These are phyloP conservation scores for Neotoxoptera formosana DNA, from an alignment of 1,140 invertebrate genomes.

Conservation along the genomic window DNA sequence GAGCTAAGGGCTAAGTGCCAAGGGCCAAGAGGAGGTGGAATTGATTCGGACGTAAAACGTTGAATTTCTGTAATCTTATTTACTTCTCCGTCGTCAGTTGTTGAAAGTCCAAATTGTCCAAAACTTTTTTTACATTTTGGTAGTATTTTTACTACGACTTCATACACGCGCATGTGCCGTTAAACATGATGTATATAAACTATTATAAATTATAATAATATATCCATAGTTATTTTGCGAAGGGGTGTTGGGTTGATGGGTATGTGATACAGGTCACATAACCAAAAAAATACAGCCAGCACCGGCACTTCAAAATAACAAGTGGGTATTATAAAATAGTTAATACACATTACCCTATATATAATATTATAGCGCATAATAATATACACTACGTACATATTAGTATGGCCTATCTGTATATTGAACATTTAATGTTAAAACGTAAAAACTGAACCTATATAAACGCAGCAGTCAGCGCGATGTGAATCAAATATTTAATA, in stretches of 20 bases:
- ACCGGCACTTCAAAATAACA: too few species aligned
- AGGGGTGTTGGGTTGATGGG: background rate
- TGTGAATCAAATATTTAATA: background rate
- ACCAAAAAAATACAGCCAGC: background rate
- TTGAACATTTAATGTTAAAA: background rate
- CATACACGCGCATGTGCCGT: background rate
- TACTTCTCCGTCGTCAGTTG: too few species aligned
- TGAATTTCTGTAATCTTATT: too few species aligned
- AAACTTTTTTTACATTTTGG: too few species aligned
- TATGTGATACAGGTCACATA: background rate
- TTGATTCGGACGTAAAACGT: too few species aligned
- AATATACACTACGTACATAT: background rate
- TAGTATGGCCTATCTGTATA: background rate
- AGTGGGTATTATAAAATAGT: too few species aligned
- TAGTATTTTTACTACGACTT: background rate
- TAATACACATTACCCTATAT: too few species aligned
- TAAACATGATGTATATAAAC: background rate
- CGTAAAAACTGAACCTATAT: background rate
- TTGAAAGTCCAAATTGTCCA: too few species aligned
- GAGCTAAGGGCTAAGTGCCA: too few species aligned
- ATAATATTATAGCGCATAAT: background rate
- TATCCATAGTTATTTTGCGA: too few species aligned
- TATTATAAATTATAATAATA: too few species aligned
- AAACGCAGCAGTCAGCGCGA: background rate
- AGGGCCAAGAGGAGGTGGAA: too few species aligned